phyloP scores from a whole-genome alignment of 2,797 vertebrate species.

The Nannoperca obscura region DNA sequence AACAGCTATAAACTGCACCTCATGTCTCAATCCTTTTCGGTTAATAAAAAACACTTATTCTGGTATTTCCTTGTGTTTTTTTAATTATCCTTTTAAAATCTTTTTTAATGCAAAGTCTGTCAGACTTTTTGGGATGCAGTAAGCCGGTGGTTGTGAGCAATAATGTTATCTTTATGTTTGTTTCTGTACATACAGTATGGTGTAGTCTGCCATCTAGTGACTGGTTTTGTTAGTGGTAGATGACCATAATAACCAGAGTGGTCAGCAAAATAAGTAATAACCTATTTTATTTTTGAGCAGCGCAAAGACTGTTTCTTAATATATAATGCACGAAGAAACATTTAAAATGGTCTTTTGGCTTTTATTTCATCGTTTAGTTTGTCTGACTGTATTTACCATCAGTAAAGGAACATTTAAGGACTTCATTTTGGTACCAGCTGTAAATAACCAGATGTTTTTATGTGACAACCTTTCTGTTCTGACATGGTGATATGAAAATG shows the following conservation, averaged over 20 bases:
- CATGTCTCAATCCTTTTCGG: constrained; percentile 50
- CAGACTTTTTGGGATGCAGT: neutral
- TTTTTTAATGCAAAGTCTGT: neutral
- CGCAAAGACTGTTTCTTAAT: neutral
- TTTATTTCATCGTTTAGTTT: neutral
- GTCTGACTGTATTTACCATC: neutral
- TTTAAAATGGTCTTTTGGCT: neutral
- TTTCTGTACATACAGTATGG: constrained; percentile 44
- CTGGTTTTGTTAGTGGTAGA: constrained; percentile 47
- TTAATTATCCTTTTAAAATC: neutral
- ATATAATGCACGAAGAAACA: neutral
- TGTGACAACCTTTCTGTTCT: constrained; percentile 3
- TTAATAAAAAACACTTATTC: constrained; percentile 80
- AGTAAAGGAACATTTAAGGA: neutral
- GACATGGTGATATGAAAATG: constrained; percentile 39
- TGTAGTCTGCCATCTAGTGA: constrained; percentile 79
- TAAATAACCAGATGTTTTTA: constrained; percentile 10
- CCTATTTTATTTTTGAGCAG: neutral
- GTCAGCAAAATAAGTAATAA: neutral
- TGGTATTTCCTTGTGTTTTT: constrained; percentile 52
- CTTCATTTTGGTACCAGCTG: neutral
- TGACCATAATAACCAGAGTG: neutral
- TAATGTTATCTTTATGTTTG: neutral
- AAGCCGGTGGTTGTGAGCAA: neutral
- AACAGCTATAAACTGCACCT: constrained; percentile 76